phyloP scores from a whole-genome alignment of 2,888 invertebrate species.

The Ophraella communa region DNA sequence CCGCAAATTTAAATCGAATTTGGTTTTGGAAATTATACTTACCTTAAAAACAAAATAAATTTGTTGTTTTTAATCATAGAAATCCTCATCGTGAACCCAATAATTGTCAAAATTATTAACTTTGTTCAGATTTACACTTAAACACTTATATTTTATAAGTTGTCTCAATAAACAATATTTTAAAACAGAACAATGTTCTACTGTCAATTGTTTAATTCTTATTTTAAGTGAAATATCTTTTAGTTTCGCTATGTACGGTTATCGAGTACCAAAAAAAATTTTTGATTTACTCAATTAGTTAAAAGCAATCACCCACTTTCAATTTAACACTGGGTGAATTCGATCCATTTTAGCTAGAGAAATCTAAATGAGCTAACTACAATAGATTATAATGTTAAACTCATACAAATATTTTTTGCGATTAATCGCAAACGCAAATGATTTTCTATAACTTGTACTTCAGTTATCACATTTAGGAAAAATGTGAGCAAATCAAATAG shows the following conservation, averaged over 20 bases:
- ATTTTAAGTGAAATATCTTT: constrained; percentile 48
- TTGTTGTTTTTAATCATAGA: not conserved
- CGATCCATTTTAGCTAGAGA: too few species aligned
- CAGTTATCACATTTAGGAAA: too few species aligned
- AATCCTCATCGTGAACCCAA: not conserved
- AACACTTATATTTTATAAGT: constrained; percentile 47
- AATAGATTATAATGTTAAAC: too few species aligned
- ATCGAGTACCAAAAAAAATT: constrained; percentile 45
- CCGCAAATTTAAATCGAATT: too few species aligned
- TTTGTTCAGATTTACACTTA: constrained; percentile 42
- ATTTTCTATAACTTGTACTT: too few species aligned
- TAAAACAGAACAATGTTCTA: constrained; percentile 61
- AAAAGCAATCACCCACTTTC: not conserved
- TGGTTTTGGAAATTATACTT: too few species aligned
- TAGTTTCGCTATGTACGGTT: constrained; percentile 36
- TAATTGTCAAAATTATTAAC: constrained; percentile 36
- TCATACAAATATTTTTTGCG: too few species aligned
- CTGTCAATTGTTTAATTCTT: constrained; percentile 52
- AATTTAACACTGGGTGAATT: too few species aligned
- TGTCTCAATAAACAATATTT: constrained; percentile 59
- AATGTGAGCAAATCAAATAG: too few species aligned
- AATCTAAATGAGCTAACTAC: too few species aligned
- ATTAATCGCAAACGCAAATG: too few species aligned
- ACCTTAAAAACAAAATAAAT: too few species aligned
- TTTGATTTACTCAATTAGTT: constrained; percentile 7